Evolutionary conservation across 2,888 invertebrate species (phyloP).

Genomic region (Macrosoma leucophasiata): DNA sequence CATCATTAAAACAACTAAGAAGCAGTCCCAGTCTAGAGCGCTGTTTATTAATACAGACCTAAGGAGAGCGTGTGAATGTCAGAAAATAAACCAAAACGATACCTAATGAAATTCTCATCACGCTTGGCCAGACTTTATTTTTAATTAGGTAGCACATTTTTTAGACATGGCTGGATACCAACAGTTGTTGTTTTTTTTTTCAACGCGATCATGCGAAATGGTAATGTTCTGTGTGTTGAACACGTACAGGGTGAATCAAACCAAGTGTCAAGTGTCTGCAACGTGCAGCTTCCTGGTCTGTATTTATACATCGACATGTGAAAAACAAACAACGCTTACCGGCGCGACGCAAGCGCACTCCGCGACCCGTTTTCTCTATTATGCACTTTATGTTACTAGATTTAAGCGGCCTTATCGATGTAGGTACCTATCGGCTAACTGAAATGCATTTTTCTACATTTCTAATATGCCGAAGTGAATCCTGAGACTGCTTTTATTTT

Average conservation of each 20-base stretch:
- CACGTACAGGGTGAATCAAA: no score
- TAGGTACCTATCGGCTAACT: neutral
- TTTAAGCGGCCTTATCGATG: no score
- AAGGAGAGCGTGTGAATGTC: no score
- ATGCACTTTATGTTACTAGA: conserved; percentile 23
- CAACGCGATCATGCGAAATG: no score
- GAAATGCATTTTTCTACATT: conserved; percentile 2
- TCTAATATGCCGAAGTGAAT: conserved; percentile 1
- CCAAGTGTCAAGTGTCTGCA: conserved; percentile 45
- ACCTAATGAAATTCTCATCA: conserved; percentile 1
- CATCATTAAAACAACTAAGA: no score
- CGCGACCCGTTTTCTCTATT: conserved; percentile 15
- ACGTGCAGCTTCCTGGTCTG: conserved; percentile 54
- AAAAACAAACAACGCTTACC: conserved; percentile 67
- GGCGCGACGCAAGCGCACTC: conserved; percentile 33
- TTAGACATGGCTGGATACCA: conserved; percentile 10
- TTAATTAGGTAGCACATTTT: conserved; percentile 20
- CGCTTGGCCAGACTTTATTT: conserved; percentile 13
- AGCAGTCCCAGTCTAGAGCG: no score
- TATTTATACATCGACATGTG: conserved; percentile 67
- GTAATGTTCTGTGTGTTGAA: no score
- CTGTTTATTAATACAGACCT: no score
- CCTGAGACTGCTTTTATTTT: no score
- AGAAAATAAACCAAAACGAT: no score
- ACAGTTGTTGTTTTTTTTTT: conserved; percentile 1